Conservation (phyloP, 2,888 invertebrate genomes). For the Lepetodrilus schrolli region DNA sequence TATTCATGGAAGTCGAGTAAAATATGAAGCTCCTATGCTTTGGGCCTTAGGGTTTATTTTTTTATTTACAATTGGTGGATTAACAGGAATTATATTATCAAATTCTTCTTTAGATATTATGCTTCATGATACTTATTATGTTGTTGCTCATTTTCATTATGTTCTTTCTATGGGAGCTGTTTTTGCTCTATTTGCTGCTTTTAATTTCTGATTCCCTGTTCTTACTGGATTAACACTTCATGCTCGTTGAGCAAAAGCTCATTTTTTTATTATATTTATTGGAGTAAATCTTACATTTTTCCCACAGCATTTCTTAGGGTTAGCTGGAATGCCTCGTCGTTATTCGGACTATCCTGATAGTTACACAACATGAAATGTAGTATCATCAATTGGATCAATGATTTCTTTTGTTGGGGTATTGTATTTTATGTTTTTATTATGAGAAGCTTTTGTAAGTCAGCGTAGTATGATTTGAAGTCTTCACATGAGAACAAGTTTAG, state of each 20-base stretch:
- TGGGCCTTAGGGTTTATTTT: conserved; percentile 86
- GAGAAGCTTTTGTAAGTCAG: conserved; percentile 53
- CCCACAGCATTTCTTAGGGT: conserved; percentile 85
- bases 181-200: conserved; percentile 84
- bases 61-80: conserved; percentile 84
- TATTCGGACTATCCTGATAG: conserved; percentile 84
- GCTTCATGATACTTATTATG: conserved; percentile 89
- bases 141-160: conserved; percentile 89
- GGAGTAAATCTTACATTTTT: conserved; percentile 88
- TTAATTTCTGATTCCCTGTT: conserved; percentile 84
- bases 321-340: conserved; percentile 85
- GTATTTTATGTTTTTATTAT: conserved; percentile 54
- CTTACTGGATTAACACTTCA: conserved; percentile 81
- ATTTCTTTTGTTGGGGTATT: conserved; percentile 48
- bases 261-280: conserved; percentile 83
- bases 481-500: conserved; percentile 43
- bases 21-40: conserved; percentile 79
- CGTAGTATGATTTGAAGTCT: conserved; percentile 43
- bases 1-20: conserved; percentile 81
- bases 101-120: conserved; percentile 87
- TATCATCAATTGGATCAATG: conserved; percentile 57
- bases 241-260: conserved; percentile 80
- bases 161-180: conserved; percentile 87
- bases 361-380: conserved; percentile 69
- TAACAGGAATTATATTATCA: conserved; percentile 75